Evolutionary conservation across 2,797 vertebrate genomes (phyloP), one percentile per base, ranked within the genome.

Genomic region (Loris lydekkerianus): DNA sequence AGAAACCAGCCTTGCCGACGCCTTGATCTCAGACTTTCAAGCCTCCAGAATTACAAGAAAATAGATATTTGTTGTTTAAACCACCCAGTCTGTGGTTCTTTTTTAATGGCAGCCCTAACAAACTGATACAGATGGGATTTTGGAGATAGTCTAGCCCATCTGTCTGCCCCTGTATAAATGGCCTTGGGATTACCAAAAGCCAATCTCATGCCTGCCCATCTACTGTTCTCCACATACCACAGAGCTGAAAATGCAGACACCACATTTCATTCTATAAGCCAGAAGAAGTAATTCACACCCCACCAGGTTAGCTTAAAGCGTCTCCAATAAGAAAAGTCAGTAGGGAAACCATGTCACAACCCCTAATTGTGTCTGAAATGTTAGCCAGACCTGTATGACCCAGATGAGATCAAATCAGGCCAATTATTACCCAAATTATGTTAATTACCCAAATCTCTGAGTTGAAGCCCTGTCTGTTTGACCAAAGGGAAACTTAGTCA

Each of bases 371-470:
- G 81, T 72, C 67, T 70, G 61, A 23, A 37, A 75, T 2, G 37
- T 88, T 86, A 72, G 18, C 7, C 61, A 93, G 94, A 83, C 17
- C 65, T 46, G 78, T 34, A 58, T 49, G 63, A 40, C 56, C 69
- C 86, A 85, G 75, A 80, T n/a, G 82, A 96, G 86, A 95, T 72
- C 77, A 82, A 63, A 60, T 89, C 78, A 53, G 70, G 67, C 84
- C 91, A 94, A 96, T 91, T 94, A 96, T 96, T 92, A 86, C 83
- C 86, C 86, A 84, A 93, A 92, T 91, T 92, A 94, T 46, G n/a
- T 18, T 75, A 91, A 95, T 95, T 91, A 96, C 56, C 83, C 80
- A 84, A 31, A 81, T 70, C 86, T 92, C 86, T 84, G 76, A 11
- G 77, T 70, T 53, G 65, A 91, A 91, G 87, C 75, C 80, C 81